Conservation (phyloP, 2,888 invertebrate species). For the Drosophila neonasuta region DNA sequence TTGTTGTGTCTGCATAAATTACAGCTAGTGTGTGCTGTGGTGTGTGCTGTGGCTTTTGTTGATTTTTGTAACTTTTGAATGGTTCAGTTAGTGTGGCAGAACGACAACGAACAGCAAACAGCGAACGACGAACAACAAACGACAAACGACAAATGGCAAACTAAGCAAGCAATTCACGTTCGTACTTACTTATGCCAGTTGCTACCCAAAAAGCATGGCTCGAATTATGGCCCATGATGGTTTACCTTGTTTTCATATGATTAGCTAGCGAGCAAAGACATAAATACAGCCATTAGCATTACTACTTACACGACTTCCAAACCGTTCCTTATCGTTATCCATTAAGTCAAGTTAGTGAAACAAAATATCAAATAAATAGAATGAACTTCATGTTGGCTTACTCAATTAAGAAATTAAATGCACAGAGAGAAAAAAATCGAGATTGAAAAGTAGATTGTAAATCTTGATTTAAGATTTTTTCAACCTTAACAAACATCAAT, state of each 20-base stretch:
- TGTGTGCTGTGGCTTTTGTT: slow-evolving; percentile 29
- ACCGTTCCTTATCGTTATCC: neutral
- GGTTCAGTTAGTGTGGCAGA: slow-evolving; percentile 3
- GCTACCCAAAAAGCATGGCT: slow-evolving; percentile 1
- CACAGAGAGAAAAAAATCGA: too few relatives aligned
- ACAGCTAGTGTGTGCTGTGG: slow-evolving; percentile 36
- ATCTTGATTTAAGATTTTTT: too few relatives aligned
- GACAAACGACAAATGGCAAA: neutral
- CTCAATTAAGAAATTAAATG: too few relatives aligned
- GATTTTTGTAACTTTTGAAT: slow-evolving; percentile 34
- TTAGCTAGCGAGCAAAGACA: slow-evolving; percentile 16
- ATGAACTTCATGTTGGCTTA: too few relatives aligned
- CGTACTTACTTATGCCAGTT: slow-evolving; percentile 5
- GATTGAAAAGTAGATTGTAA: too few relatives aligned
- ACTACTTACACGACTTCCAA: slow-evolving; percentile 2
- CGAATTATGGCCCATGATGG: slow-evolving; percentile 21
- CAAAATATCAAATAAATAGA: neutral
- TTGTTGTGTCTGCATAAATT: slow-evolving; percentile 48
- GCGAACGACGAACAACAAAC: neutral
- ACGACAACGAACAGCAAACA: neutral
- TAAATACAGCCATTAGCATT: slow-evolving; percentile 13
- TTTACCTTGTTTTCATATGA: slow-evolving; percentile 26
- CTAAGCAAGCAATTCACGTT: slow-evolving; percentile 10
- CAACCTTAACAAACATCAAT: too few relatives aligned
- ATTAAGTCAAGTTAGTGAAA: neutral